phyloP scores from a whole-genome alignment of 2,888 invertebrate species.

The Ethmia dodecea region DNA sequence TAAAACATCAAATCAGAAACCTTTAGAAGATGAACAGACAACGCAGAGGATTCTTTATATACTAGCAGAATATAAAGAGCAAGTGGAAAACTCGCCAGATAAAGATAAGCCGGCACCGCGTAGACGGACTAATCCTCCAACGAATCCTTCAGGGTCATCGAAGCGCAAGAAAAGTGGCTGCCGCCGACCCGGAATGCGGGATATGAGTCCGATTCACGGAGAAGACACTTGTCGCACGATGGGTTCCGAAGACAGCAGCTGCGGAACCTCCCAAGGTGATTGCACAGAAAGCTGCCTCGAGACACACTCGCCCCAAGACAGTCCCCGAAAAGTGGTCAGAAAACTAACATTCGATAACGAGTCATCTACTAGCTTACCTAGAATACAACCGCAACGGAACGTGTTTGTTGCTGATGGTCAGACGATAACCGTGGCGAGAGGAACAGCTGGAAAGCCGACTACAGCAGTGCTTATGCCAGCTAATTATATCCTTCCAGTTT shows the following conservation, averaged over 20 bases:
- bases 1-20: conserved; percentile 79
- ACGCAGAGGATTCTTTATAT: conserved; percentile 88
- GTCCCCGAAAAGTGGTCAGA: conserved; percentile 62
- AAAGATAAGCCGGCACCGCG: conserved; percentile 90
- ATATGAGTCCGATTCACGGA: conserved; percentile 78
- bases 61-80: conserved; percentile 87
- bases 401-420: conserved; percentile 81
- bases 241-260: conserved; percentile 87
- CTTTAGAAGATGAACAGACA: conserved; percentile 88
- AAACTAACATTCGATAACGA: conserved; percentile 71
- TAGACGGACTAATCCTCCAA: conserved; percentile 84
- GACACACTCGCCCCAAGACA: conserved; percentile 76
- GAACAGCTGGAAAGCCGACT: conserved; percentile 79
- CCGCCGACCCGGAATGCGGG: conserved; percentile 74
- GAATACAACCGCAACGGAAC: conserved; percentile 67
- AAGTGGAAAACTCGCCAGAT: conserved; percentile 87
- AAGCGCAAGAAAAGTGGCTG: conserved; percentile 83
- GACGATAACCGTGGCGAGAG: conserved; percentile 79
- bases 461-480: conserved; percentile 84
- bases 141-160: conserved; percentile 82
- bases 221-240: conserved; percentile 83
- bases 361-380: conserved; percentile 44
- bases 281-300: conserved; percentile 70
- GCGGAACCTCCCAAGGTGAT: conserved; percentile 79
- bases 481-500: conserved; percentile 84